phyloP scores from a whole-genome alignment of 2,113 vertebrate genomes.

The Colius striatus region DNA sequence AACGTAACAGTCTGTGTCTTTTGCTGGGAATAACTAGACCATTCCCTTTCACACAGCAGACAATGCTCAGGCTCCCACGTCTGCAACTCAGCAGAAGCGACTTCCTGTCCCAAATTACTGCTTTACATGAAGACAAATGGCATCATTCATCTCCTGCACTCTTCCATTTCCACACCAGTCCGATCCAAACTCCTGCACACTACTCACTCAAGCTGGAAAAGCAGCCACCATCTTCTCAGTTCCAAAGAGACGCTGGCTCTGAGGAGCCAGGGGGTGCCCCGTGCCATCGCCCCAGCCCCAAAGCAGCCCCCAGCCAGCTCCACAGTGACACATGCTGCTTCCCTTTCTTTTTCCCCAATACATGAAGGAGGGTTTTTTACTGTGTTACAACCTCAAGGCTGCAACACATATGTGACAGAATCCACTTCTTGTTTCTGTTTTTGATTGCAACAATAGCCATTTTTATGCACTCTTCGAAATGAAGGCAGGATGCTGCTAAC shows the following conservation, averaged over 20 bases:
- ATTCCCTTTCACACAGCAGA: background rate
- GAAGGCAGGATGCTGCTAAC: background rate
- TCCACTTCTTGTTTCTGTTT: background rate
- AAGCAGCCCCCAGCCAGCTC: background rate
- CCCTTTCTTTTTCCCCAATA: background rate
- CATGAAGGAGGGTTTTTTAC: background rate
- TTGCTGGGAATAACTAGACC: background rate
- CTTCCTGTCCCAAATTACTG: accelerated
- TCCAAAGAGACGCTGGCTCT: accelerated
- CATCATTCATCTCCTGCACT: background rate
- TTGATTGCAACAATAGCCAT: background rate
- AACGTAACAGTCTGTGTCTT: background rate
- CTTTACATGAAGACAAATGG: background rate
- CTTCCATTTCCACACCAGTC: background rate
- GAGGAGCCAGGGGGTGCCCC: accelerated
- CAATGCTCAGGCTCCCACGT: background rate
- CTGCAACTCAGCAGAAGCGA: accelerated
- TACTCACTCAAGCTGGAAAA: background rate
- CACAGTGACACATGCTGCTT: accelerated
- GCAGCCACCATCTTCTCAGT: background rate
- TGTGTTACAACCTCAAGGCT: background rate
- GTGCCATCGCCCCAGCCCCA: too few relatives aligned
- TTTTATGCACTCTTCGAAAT: background rate
- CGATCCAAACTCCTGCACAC: background rate
- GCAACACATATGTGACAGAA: background rate